phyloP scores from a whole-genome alignment of 2,888 invertebrate species.

The Drosophila pseudotakahashii region DNA sequence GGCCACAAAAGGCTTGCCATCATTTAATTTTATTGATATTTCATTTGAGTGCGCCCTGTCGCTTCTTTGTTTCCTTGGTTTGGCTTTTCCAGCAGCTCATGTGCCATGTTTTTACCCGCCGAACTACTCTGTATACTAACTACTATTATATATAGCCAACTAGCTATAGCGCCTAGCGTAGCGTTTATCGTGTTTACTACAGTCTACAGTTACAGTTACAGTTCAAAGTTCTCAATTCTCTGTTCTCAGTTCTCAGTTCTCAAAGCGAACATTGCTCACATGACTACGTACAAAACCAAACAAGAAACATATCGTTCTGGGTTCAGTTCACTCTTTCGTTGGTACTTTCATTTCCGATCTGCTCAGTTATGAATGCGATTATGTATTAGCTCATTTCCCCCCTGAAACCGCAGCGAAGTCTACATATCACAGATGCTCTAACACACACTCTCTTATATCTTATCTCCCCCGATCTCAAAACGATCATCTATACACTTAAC shows the following conservation, averaged over 20 bases:
- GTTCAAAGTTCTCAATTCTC: constrained; percentile 35
- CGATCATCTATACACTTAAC: constrained; percentile 47
- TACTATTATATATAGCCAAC: constrained; percentile 27
- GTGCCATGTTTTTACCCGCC: constrained; percentile 43
- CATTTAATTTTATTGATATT: constrained; percentile 48
- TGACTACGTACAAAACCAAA: constrained; percentile 51
- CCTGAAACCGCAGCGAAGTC: constrained; percentile 42
- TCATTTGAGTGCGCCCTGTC: constrained; percentile 43
- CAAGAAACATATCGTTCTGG: constrained; percentile 63
- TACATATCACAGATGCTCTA: constrained; percentile 61
- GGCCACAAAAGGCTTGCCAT: constrained; percentile 56
- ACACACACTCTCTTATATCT: constrained; percentile 71
- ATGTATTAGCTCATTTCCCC: constrained; percentile 70
- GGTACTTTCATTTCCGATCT: constrained; percentile 25
- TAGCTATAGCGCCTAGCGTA: constrained; percentile 64
- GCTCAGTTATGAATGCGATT: constrained; percentile 20
- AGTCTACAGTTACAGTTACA: constrained; percentile 34
- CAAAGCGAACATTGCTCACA: constrained; percentile 40
- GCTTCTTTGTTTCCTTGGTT: constrained; percentile 16
- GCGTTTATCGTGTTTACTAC: constrained; percentile 58
- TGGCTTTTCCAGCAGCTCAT: constrained; percentile 35
- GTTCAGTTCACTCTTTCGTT: constrained; percentile 18
- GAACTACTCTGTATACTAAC: constrained; percentile 19
- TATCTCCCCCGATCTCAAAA: constrained; percentile 63
- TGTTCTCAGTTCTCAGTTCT: constrained; percentile 39